These are phyloP conservation scores for Arnoldichthys spilopterus DNA, from an alignment of 2,797 vertebrate species.

Conservation along the genomic window DNA sequence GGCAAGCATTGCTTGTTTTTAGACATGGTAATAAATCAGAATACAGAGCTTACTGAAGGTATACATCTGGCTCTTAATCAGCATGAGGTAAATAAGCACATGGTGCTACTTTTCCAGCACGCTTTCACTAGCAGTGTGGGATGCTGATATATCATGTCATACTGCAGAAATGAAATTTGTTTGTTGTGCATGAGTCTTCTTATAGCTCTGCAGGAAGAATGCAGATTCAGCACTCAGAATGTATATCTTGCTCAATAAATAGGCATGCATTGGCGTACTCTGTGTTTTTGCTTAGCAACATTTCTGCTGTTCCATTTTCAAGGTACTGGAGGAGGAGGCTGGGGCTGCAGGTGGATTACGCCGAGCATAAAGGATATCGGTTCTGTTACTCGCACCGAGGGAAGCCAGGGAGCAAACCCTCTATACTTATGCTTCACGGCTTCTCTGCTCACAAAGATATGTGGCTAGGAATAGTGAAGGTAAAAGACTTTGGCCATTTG, in stretches of 20 bases:
- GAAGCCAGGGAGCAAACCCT: constrained; percentile 78
- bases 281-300: not conserved
- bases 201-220: not conserved
- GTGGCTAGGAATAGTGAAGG: constrained; percentile 92
- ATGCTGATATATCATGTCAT: not conserved
- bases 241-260: not conserved
- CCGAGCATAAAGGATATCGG: constrained; percentile 79
- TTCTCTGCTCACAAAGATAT: constrained; percentile 96
- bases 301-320: constrained; percentile 18
- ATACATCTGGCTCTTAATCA: not conserved
- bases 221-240: not conserved
- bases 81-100: not conserved
- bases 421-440: constrained; percentile 92
- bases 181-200: not conserved
- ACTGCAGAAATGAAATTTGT: not conserved
- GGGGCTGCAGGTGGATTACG: constrained; percentile 84
- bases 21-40: not conserved
- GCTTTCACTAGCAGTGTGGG: not conserved
- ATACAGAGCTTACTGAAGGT: not conserved
- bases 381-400: constrained; percentile 91
- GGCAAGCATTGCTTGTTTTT: not conserved
- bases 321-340: constrained; percentile 89
- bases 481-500: constrained; percentile 55
- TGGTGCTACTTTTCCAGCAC: not conserved
- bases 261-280: not conserved